These are phyloP conservation scores for Lacanobia wlatinum DNA, from an alignment of 2,888 invertebrate species.

Conservation along the genomic window DNA sequence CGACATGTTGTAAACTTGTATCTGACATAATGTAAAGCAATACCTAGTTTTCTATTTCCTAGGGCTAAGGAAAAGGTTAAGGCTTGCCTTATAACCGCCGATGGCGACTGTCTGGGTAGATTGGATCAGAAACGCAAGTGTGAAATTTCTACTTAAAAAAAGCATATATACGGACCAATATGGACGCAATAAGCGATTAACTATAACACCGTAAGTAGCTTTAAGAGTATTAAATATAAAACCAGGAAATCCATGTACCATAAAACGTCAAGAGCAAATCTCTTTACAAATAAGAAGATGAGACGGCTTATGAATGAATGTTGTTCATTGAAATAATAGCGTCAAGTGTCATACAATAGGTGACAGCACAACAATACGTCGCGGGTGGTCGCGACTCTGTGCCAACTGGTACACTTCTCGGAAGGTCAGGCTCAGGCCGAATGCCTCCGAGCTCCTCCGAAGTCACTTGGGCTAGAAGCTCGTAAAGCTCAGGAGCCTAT, in stretches of 20 bases:
- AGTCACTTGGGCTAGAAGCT: conserved; percentile 79
- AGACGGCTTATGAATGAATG: conserved; percentile 68
- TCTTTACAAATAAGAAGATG: conserved; percentile 67
- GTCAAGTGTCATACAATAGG: conserved; percentile 76
- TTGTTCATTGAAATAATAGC: conserved; percentile 72
- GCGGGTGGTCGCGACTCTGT: conserved; percentile 84
- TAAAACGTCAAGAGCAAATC: conserved; percentile 62
- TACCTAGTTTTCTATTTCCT: neutral
- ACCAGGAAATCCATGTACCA: conserved; percentile 39
- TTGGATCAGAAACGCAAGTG: neutral
- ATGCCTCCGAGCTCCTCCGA: conserved; percentile 58
- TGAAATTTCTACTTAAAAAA: conserved; percentile 4
- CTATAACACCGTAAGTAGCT: conserved; percentile 5
- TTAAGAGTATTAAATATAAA: conserved; percentile 19
- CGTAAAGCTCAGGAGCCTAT: conserved; percentile 73
- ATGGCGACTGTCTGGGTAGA: too few species aligned
- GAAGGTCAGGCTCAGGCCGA: conserved; percentile 81
- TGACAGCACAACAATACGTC: conserved; percentile 81
- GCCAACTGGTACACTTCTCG: conserved; percentile 80
- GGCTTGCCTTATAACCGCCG: too few species aligned
- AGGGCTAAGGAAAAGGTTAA: too few species aligned
- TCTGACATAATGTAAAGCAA: conserved; percentile 1
- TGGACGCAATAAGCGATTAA: neutral
- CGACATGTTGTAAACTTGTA: neutral
- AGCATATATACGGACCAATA: neutral